Evolutionary conservation across 2,888 invertebrate species (phyloP).

Genomic region (Phanerotoma sp.): DNA sequence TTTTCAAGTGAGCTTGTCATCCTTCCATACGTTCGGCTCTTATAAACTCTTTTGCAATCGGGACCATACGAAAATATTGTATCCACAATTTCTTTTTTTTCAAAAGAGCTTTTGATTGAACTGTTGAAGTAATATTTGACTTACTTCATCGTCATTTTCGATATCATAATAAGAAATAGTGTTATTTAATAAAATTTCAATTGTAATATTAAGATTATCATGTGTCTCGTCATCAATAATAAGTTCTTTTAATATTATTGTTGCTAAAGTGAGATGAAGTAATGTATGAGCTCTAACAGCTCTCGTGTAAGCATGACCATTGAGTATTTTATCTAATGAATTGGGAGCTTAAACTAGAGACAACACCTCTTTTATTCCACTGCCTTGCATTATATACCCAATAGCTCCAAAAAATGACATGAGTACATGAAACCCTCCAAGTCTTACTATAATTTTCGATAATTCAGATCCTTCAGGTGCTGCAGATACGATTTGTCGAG

Average conservation of each 20-base stretch:
- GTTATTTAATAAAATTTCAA: not conserved
- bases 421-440: not conserved
- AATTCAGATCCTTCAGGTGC: not conserved
- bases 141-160: not conserved
- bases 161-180: not conserved
- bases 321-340: slow-evolving; percentile 42
- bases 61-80: slow-evolving; percentile 30
- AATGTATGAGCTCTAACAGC: slow-evolving; percentile 34
- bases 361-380: not conserved
- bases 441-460: not conserved
- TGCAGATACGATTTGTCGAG: not conserved
- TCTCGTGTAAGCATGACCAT: slow-evolving; percentile 43
- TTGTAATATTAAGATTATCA: not conserved
- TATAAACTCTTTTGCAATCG: slow-evolving; percentile 28
- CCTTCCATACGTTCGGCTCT: slow-evolving; percentile 36
- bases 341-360: slow-evolving; percentile 34
- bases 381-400: not conserved
- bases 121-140: not conserved
- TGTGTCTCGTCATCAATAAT: not conserved
- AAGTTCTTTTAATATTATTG: not conserved
- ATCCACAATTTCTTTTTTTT: slow-evolving; percentile 33
- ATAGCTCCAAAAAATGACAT: not conserved
- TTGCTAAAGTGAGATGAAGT: not conserved
- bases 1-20: slow-evolving; percentile 36
- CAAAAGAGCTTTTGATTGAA: not conserved